Base-by-base conservation (phyloP, 2,888 invertebrate species). In the Cordilura impudica region DNA sequence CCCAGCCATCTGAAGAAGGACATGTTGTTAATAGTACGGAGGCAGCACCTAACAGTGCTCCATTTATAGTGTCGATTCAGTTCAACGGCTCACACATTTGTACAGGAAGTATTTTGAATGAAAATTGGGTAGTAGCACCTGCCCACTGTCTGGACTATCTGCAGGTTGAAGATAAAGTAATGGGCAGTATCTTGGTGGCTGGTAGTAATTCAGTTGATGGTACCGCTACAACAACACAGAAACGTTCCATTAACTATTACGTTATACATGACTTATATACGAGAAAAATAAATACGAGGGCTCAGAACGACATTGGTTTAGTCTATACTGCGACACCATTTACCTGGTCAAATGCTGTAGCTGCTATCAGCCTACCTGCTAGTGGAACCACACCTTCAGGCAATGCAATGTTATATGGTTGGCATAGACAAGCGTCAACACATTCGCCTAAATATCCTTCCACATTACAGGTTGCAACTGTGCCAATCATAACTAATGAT, bases 251-350 rank as follows among this genome's bases (percentile, higher is more conserved):
- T 43, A 83, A 83, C 5, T 77, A 84, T 39, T 89, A 83, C 61
- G 85, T 88, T 2, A 43, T 83, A 2, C 84, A 89, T 63, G 86
- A 87, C 14, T 78, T 87, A 0, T 89, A 89, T 66, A 85, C 84
- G 7, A 89, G 89, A 0, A 88, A 87, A 14, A 83, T 85, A 16
- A 83, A 85, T 1, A 83, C 85, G n/a, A n/a, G n/a, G 1, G 83
- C 85, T 0, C 88, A 89, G 1, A 88, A 88, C 35, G 88, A 89
- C 21, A 89, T 89, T 45, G 88, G 88, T 18, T 61, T 89, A 23
- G 78, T 88, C 2, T 87, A 87, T 51, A 88, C 87, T 0, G 77
- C 84, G 3, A 83, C 83, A 3, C 83, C 86, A 2, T 89, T 89
- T 29, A 70, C 72, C 5, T 89, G 85, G 86, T 83, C 83, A 1